phyloP scores from a whole-genome alignment of 2,113 vertebrate genomes.

The Eurystomus gularis region DNA sequence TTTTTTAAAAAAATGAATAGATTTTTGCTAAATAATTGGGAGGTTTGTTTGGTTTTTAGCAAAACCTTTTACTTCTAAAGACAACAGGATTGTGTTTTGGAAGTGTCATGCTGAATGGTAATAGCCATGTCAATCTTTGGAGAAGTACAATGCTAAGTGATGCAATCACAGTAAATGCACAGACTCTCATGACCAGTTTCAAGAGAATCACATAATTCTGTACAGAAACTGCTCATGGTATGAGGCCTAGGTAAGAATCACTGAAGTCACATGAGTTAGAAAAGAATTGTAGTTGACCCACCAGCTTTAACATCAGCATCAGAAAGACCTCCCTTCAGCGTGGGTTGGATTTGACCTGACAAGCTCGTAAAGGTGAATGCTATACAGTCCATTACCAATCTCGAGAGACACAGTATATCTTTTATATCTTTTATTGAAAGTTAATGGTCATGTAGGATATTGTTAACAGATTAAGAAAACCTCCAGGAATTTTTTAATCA shows the following conservation, averaged over 20 bases:
- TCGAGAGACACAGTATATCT: neutral
- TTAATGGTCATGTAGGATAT: neutral
- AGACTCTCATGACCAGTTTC: neutral
- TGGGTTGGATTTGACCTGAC: neutral
- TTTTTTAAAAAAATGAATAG: neutral
- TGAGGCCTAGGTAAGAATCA: neutral
- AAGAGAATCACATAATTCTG: neutral
- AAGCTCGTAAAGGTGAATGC: neutral
- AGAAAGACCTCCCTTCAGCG: neutral
- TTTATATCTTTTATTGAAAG: neutral
- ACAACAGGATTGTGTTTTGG: neutral
- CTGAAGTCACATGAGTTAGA: neutral
- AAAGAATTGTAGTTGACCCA: neutral
- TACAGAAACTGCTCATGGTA: neutral
- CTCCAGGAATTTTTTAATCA: neutral
- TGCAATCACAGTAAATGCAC: neutral
- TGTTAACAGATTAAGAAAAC: neutral
- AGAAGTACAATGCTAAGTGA: neutral
- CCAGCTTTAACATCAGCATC: neutral
- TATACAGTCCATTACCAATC: neutral
- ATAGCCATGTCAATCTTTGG: neutral
- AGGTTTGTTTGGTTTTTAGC: accelerated
- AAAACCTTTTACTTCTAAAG: neutral
- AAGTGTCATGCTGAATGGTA: neutral
- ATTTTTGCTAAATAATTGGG: neutral